Conservation (phyloP, 2,888 invertebrate species). For the Orthosia gothica region DNA sequence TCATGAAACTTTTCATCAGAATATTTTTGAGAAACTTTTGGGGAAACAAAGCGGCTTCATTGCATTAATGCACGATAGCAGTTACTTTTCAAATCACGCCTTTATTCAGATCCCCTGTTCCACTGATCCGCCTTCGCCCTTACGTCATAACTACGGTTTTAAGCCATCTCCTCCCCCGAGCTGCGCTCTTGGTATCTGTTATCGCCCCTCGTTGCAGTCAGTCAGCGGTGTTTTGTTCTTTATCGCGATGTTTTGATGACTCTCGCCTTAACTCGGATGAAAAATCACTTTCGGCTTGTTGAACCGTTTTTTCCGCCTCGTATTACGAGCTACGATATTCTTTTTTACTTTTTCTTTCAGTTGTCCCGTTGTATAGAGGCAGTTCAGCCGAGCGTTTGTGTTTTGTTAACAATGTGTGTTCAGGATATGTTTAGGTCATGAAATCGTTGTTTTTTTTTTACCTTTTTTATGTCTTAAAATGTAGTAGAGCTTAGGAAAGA, state of each 20-base stretch:
- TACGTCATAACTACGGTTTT: slow-evolving; percentile 42
- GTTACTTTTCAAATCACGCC: slow-evolving; percentile 43
- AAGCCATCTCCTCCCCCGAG: slow-evolving; percentile 6
- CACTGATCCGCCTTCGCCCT: slow-evolving; percentile 36
- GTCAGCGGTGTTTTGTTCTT: slow-evolving; percentile 59
- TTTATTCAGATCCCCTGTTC: slow-evolving; percentile 28
- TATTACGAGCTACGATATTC: slow-evolving; percentile 47
- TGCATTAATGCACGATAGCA: slow-evolving; percentile 47
- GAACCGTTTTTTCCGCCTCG: slow-evolving; percentile 59
- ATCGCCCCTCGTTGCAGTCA: slow-evolving; percentile 56
- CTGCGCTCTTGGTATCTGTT: slow-evolving; percentile 35
- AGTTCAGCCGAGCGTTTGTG: slow-evolving; percentile 40
- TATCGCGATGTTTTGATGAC: slow-evolving; percentile 61
- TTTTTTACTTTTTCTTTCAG: slow-evolving; percentile 34
- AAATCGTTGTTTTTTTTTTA: slow-evolving; percentile 18
- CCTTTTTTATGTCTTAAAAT: neutral
- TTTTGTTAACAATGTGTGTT: slow-evolving; percentile 55
- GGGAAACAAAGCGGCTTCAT: slow-evolving; percentile 20
- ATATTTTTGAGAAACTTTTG: slow-evolving; percentile 3
- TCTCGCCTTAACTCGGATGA: slow-evolving; percentile 64
- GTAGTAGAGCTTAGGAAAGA: neutral
- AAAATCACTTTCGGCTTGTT: slow-evolving; percentile 66
- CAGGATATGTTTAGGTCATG: slow-evolving; percentile 41
- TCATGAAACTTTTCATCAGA: neutral
- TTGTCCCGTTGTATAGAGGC: slow-evolving; percentile 26